phyloP scores from a whole-genome alignment of 2,797 vertebrate genomes.

The Rhinichthys osculus region DNA sequence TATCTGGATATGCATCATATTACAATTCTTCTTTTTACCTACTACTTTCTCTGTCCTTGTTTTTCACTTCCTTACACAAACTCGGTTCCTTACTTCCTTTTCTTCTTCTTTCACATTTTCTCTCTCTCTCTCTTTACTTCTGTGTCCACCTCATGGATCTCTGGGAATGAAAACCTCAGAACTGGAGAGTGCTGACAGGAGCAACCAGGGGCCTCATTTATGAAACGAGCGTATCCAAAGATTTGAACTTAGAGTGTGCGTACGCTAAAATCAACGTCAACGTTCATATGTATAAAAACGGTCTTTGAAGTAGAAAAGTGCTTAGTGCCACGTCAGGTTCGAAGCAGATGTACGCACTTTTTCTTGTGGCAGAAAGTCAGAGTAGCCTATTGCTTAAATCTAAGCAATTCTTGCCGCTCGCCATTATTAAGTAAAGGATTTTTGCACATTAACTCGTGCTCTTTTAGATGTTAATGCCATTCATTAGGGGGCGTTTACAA shows the following conservation, averaged over 20 bases:
- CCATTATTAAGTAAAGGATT: background rate
- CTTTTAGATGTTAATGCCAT: background rate
- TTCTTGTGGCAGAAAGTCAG: background rate
- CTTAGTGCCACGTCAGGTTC: background rate
- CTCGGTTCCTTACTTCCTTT: background rate
- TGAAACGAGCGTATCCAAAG: background rate
- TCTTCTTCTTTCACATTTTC: constrained; percentile 56
- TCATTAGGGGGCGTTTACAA: background rate
- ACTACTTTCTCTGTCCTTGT: background rate
- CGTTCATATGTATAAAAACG: background rate
- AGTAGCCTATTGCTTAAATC: background rate
- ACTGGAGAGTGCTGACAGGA: constrained; percentile 58
- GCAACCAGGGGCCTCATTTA: constrained; percentile 48
- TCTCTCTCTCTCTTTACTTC: constrained; percentile 52
- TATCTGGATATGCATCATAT: background rate
- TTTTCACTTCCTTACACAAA: background rate
- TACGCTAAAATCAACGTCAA: background rate
- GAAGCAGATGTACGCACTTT: background rate
- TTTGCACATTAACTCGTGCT: background rate
- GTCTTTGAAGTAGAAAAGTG: background rate
- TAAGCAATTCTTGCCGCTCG: background rate
- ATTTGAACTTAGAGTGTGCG: background rate
- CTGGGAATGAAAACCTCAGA: constrained; percentile 66
- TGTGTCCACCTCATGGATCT: constrained; percentile 22
- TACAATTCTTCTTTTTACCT: background rate